Percentiles rank a stretch among this genome's conserved stretches.
Conservation (phyloP, 2,797 vertebrate genomes). For the Decapterus maruadsi region DNA sequence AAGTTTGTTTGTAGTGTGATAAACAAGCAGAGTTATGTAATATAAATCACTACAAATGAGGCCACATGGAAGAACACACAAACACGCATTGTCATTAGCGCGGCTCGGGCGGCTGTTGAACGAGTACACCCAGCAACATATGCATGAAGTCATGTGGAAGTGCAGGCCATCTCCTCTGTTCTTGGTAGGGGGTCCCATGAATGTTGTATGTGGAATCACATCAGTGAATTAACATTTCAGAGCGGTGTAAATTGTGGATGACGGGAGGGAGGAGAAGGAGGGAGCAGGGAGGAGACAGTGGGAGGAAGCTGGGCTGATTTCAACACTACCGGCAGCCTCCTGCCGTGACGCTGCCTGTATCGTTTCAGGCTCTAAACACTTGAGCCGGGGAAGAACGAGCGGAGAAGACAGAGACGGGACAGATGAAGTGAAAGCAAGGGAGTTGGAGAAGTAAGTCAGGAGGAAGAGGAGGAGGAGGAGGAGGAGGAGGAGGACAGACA, state of each 20-base stretch:
- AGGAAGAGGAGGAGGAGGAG: background rate
- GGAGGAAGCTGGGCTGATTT: conserved; percentile 47
- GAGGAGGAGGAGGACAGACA: background rate
- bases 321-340: conserved; percentile 48
- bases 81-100: conserved; percentile 9
- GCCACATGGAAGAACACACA: conserved; percentile 32
- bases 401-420: background rate
- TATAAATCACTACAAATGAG: conserved; percentile 56
- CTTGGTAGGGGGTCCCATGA: conserved; percentile 52
- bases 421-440: background rate
- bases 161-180: conserved; percentile 34
- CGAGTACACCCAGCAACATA: background rate
- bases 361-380: conserved; percentile 39
- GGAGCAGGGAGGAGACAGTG: conserved; percentile 47
- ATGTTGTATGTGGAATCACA: conserved; percentile 52
- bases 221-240: conserved; percentile 62
- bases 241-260: conserved; percentile 60
- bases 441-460: conserved; percentile 3
- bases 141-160: conserved; percentile 29
- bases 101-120: conserved; percentile 5
- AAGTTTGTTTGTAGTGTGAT: background rate
- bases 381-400: background rate
- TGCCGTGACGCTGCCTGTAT: conserved; percentile 54
- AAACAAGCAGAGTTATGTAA: conserved; percentile 18
- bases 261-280: conserved; percentile 55